A percentile compares a stretch with the other conserved stretches of the same genome.
These are phyloP conservation scores for Drosophila meridionalis DNA, from an alignment of 2,888 invertebrate species.

Conservation along the genomic window DNA sequence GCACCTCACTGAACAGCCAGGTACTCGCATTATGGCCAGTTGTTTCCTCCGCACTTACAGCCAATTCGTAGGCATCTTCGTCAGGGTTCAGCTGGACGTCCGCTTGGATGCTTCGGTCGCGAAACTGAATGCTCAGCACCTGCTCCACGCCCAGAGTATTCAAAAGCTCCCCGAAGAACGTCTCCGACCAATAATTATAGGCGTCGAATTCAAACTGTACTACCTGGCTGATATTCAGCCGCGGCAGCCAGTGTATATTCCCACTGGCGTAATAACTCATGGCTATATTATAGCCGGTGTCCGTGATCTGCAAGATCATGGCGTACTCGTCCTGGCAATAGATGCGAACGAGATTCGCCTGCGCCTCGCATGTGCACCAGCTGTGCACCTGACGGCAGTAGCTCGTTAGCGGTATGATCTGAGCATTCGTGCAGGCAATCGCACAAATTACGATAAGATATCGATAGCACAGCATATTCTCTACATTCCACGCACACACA, in stretches of 20 bases:
- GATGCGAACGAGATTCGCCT: conserved; percentile 63
- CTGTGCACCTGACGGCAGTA: conserved; percentile 49
- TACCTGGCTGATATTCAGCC: conserved; percentile 52
- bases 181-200: conserved; percentile 61
- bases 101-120: conserved; percentile 57
- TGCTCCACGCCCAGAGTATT: conserved; percentile 47
- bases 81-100: conserved; percentile 1
- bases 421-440: conserved; percentile 26
- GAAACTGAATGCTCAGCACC: conserved; percentile 55
- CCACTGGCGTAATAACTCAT: conserved; percentile 60
- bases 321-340: conserved; percentile 61
- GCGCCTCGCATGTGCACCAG: conserved; percentile 59
- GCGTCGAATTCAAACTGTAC: conserved; percentile 68
- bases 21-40: conserved; percentile 12
- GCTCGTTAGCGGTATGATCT: conserved; percentile 62
- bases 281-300: conserved; percentile 50
- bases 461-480: conserved; percentile 42
- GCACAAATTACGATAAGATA: conserved; percentile 29
- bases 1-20: conserved; percentile 64
- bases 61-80: conserved; percentile 1
- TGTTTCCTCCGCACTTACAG: not conserved
- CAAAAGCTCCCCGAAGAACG: conserved; percentile 61
- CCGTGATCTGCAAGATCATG: conserved; percentile 58
- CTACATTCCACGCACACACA: conserved; percentile 16
- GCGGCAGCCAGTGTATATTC: conserved; percentile 52